Percentiles rank a stretch among this genome's conserved stretches.
Evolutionary conservation across 1,140 invertebrate species (phyloP).

Genomic region (Drosophila cardini): DNA sequence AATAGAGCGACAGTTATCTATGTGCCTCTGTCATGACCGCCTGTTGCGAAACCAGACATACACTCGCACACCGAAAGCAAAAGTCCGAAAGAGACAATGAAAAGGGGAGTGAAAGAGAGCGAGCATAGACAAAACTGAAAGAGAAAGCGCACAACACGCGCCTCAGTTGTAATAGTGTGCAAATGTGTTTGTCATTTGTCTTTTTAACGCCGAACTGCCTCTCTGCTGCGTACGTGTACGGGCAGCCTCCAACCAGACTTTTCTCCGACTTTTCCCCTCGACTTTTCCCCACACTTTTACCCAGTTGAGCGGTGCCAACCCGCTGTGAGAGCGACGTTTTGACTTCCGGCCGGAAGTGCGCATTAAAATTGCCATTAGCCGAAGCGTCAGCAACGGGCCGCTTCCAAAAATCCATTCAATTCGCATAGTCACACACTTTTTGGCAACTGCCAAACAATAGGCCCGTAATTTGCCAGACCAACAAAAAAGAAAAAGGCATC

Average conservation of each 20-base stretch:
- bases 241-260: slow-evolving; percentile 1
- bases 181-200: slow-evolving; percentile 73
- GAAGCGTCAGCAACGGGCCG: slow-evolving; percentile 7
- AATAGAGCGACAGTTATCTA: slow-evolving; percentile 71
- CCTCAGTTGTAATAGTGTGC: slow-evolving; percentile 65
- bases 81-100: background rate
- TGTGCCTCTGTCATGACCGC: slow-evolving; percentile 58
- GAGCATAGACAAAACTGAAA: slow-evolving; percentile 11
- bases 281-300: background rate
- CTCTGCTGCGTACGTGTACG: slow-evolving; percentile 50
- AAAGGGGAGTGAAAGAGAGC: slow-evolving; percentile 1
- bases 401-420: slow-evolving; percentile 21
- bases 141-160: slow-evolving; percentile 17
- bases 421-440: slow-evolving; percentile 43
- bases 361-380: slow-evolving; percentile 71
- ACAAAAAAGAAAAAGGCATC: slow-evolving; percentile 9
- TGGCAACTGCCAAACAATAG: slow-evolving; percentile 58
- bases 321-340: slow-evolving; percentile 52
- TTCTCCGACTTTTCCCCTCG: background rate
- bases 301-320: slow-evolving; percentile 41
- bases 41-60: slow-evolving; percentile 50
- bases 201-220: slow-evolving; percentile 65
- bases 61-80: background rate
- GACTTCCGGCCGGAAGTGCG: slow-evolving; percentile 63
- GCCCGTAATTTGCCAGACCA: slow-evolving; percentile 48